Evolutionary conservation across 2,797 vertebrate species (phyloP), one percentile per base, ranked within the genome.

Genomic region (Hemibagrus guttatus): DNA sequence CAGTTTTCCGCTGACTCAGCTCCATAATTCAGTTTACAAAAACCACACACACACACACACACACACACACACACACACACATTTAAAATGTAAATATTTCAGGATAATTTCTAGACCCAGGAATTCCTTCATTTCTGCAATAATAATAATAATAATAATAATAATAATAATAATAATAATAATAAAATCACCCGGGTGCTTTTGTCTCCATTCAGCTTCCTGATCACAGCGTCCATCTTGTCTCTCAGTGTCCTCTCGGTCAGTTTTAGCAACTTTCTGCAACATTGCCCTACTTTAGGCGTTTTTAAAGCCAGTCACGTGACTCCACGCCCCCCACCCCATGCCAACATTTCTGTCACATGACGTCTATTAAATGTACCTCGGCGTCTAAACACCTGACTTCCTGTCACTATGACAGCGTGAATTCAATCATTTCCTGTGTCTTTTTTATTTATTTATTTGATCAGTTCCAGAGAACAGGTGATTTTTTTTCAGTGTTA

Each of bases 171-270:
- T 31, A 49, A 13, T 14, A 66, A 66, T 4, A 66, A 66, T 16
- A 66, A 66, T 14, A 84, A 54, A 58, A 19, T 83, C 79, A 79
- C 88, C 92, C 74, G 85, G 63, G 82, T 78, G 21, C 49, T 76
- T 64, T 88, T 54, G 56, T 88, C 86, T 72, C 93, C 94, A 84
- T 95, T 95, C 28, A 90, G 84, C 46, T 3, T 92, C 81, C 90
- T 94, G 87, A 93, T 91, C 0, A 87, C 92, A 26, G 94, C 92
- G 89, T 96, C 96, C 96, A 96, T 96, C 90, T 84, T 94, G 35
- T 85, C 72, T 87, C 75, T 80, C 21, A 6, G 63, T 35, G 4
- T 74, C 1, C 26, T 19, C 13, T 12, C 12, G 35, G 1, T 42
- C 26, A 17, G 39, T n/a, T 26, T 19, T 14, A 66, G 0, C 42